These are phyloP conservation scores for Rhagonycha fulva DNA, from an alignment of 2,888 invertebrate genomes.

Conservation along the genomic window DNA sequence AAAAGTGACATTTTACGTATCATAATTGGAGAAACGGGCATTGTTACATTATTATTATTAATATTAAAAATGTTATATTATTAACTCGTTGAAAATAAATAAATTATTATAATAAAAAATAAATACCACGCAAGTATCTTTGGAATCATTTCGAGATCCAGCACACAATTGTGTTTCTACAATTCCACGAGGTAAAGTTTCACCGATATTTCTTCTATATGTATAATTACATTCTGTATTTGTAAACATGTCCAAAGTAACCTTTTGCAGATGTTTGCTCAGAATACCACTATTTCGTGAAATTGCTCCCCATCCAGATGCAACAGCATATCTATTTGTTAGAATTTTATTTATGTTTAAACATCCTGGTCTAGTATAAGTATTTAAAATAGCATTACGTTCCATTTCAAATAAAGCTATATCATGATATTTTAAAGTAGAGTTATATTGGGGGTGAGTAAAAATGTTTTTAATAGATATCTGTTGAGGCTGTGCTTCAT, in stretches of 20 bases:
- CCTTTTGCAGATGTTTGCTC: conserved; percentile 57
- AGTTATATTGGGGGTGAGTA: conserved; percentile 52
- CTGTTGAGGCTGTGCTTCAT: conserved; percentile 49
- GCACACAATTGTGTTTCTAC: conserved; percentile 58
- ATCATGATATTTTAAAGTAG: conserved; percentile 55
- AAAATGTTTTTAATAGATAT: conserved; percentile 43
- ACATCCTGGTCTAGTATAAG: conserved; percentile 57
- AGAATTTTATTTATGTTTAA: conserved; percentile 37
- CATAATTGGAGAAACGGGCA: conserved; percentile 53
- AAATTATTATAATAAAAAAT: no score
- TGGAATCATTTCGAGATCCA: conserved; percentile 47
- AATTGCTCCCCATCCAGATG: conserved; percentile 70
- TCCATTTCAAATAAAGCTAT: conserved; percentile 57
- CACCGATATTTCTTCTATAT: conserved; percentile 35
- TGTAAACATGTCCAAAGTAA: conserved; percentile 54
- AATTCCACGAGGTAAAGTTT: conserved; percentile 50
- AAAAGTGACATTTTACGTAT: not conserved
- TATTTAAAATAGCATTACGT: conserved; percentile 47
- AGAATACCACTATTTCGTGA: conserved; percentile 42
- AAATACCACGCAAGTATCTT: no score
- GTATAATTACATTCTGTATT: conserved; percentile 29
- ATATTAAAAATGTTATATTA: no score
- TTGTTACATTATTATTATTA: conserved; percentile 49
- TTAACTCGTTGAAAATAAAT: no score
- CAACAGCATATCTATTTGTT: conserved; percentile 45